Base-by-base conservation (phyloP, 2,888 invertebrate genomes). In the Aphidoletes aphidimyza region DNA sequence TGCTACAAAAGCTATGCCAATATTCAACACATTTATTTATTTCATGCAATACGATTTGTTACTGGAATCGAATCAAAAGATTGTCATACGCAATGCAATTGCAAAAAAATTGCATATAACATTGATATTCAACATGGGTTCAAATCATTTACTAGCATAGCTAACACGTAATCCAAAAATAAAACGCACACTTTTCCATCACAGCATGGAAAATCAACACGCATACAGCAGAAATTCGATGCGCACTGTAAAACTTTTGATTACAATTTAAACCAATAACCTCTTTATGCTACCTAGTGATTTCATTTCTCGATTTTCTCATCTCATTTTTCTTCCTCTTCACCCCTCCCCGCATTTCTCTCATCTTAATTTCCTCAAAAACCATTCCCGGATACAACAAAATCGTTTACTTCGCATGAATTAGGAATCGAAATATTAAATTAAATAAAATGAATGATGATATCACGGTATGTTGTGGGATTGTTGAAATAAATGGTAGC, bases 381-480 rank as follows among this genome's bases (percentile, higher is more conserved):
- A 54, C 3, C n/a, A 54, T n/a, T 54, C 22, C 54, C 54, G 39
- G n/a, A 22, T 22, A n/a, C n/a, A 54, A 54, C 54, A 22, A 54
- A 54, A 54, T 22, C 22, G 14, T 47, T 17, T 22, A 54, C n/a
- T 54, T 69, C 14, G 30, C 30, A 30, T 14, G 30, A 69, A 69
- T 69, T 69, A 34, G 69, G 34, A 69, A 69, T 69, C 69, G 34
- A 69, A 69, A n/a, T n/a, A n/a, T n/a, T n/a, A n/a, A 69, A 69
- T 69, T 69, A 69, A 69, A 69, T 30, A 30, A n/a, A 69, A 69
- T 69, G 69, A 69, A 69, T 69, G 26, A 69, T 69, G 69, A 69
- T 69, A 30, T n/a, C n/a, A n/a, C n/a, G n/a, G n/a, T n/a, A n/a
- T n/a, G n/a, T n/a, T n/a, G 69, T 69, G 26, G 69, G 69, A 69